Conservation (phyloP, 2,797 vertebrate species). For the Pipistrellus nathusii region DNA sequence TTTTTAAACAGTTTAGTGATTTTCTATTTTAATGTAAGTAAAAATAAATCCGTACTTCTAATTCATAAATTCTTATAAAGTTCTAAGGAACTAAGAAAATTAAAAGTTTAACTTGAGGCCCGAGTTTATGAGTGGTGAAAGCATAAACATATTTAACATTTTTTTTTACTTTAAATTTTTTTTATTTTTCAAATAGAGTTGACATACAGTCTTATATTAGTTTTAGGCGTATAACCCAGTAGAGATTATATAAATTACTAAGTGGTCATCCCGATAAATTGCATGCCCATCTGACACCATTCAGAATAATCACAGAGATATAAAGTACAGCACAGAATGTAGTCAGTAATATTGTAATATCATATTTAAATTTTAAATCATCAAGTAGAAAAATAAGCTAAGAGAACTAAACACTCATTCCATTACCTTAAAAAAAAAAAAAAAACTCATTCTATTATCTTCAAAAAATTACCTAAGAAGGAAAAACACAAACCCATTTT, state of each 20-base stretch:
- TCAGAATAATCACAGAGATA: neutral
- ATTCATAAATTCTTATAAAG: conserved; percentile 65
- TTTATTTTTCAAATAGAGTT: neutral
- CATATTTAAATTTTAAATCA: conserved; percentile 62
- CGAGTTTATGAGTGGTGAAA: conserved; percentile 44
- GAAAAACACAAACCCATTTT: conserved; percentile 5
- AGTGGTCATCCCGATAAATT: neutral
- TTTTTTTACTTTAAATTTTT: neutral
- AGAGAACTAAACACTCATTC: conserved; percentile 27
- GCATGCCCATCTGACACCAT: neutral
- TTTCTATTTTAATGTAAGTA: conserved; percentile 67
- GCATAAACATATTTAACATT: conserved; percentile 60
- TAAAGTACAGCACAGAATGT: neutral
- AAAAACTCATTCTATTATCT: conserved; percentile 22
- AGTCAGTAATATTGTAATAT: neutral
- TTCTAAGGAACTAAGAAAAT: conserved; percentile 37
- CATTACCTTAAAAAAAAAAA: neutral
- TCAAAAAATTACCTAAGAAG: conserved; percentile 25
- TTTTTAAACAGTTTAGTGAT: conserved; percentile 75
- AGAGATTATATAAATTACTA: neutral
- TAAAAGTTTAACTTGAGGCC: conserved; percentile 41
- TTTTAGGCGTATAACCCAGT: neutral
- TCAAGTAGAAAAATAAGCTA: conserved; percentile 24
- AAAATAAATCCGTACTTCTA: conserved; percentile 64
- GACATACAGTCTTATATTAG: neutral